A percentile compares a stretch with the other conserved stretches of the same genome.
Conservation (phyloP, 2,888 invertebrate species). For the Lasius platythorax region DNA sequence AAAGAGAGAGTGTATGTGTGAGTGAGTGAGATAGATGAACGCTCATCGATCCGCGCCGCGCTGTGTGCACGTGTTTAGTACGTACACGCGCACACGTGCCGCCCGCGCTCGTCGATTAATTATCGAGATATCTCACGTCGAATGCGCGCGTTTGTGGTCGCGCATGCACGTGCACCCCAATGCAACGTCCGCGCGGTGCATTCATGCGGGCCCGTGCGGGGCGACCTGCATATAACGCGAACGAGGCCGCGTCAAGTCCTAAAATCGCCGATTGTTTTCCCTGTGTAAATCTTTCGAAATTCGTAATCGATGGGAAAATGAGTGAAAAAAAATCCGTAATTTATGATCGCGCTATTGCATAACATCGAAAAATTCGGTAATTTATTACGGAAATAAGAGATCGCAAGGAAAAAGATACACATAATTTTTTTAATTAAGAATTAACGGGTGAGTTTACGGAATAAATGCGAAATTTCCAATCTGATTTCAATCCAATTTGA, state of each 20-base stretch:
- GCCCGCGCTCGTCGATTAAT: slow-evolving; percentile 77
- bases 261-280: background rate
- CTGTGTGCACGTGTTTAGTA: background rate
- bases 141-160: slow-evolving; percentile 70
- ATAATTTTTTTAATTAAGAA: background rate
- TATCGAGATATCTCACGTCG: slow-evolving; percentile 81
- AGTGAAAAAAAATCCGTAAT: background rate
- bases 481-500: background rate
- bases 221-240: slow-evolving; percentile 28
- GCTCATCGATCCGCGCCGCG: slow-evolving; percentile 14
- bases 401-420: background rate
- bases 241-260: slow-evolving; percentile 1
- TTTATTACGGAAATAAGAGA: background rate
- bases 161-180: slow-evolving; percentile 64
- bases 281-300: background rate
- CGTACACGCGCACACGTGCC: slow-evolving; percentile 27
- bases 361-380: background rate
- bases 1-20: background rate
- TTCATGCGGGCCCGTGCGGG: slow-evolving; percentile 50
- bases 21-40: background rate
- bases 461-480: background rate
- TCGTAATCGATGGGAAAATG: background rate
- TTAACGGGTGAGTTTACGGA: background rate
- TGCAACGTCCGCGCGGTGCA: slow-evolving; percentile 65
- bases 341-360: background rate